Evolutionary conservation across 2,113 vertebrate species (phyloP).

Genomic region (Brachypodius melanocephalos): DNA sequence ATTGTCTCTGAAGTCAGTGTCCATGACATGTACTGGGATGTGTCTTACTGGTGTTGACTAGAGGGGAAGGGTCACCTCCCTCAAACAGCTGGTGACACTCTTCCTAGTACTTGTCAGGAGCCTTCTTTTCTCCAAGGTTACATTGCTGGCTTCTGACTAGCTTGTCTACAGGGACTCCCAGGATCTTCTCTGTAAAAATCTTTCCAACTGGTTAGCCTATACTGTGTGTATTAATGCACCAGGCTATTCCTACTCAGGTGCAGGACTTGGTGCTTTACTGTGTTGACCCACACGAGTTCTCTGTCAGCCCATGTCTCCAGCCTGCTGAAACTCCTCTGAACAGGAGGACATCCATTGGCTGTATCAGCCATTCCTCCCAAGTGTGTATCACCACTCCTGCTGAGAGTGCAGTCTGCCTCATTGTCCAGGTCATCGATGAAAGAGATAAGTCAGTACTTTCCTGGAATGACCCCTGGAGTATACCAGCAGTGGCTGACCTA

Average conservation of each 20-base stretch:
- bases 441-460: background rate
- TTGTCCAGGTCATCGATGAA: background rate
- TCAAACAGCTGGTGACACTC: background rate
- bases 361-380: background rate
- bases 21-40: background rate
- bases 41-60: background rate
- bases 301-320: background rate
- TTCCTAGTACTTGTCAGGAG: background rate
- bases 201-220: background rate
- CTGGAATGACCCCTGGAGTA: background rate
- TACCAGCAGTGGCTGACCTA: background rate
- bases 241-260: background rate
- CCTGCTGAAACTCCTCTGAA: background rate
- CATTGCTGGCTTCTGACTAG: background rate
- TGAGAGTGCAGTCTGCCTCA: background rate
- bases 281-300: background rate
- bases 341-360: no score
- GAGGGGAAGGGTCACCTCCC: background rate
- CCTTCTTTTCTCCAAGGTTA: background rate
- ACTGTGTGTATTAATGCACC: background rate
- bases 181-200: background rate
- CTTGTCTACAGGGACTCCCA: background rate
- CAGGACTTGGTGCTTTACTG: background rate
- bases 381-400: background rate
- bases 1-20: background rate